These are phyloP conservation scores for Gambusia affinis DNA, from an alignment of 2,113 vertebrate genomes.

Conservation along the genomic window DNA sequence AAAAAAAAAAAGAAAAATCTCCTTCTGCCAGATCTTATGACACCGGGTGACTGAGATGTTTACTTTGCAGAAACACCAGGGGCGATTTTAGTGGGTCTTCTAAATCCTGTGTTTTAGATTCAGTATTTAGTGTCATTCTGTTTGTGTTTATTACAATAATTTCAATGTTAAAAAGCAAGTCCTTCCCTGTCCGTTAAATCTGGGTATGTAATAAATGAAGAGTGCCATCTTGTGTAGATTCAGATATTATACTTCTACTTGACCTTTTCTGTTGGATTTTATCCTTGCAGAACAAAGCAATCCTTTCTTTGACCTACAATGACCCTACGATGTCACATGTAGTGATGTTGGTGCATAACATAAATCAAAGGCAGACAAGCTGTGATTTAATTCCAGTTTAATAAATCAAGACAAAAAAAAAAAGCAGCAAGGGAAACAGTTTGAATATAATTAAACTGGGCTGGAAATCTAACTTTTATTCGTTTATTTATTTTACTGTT, in stretches of 20 bases:
- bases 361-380: constrained; percentile 38
- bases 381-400: constrained; percentile 48
- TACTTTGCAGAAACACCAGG: no score
- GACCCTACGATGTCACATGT: neutral
- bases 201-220: neutral
- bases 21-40: no score
- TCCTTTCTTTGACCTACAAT: neutral
- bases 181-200: neutral
- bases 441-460: constrained; percentile 7
- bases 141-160: neutral
- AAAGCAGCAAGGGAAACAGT: constrained; percentile 20
- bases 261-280: neutral
- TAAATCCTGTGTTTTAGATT: neutral
- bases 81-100: no score
- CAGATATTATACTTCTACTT: neutral
- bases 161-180: neutral
- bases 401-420: constrained; percentile 36
- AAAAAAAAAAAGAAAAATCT: no score
- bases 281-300: neutral
- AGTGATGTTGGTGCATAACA: neutral
- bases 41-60: no score
- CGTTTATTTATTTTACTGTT: neutral
- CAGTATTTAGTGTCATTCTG: neutral
- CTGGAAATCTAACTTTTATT: neutral
- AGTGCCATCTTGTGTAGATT: neutral